Evolutionary conservation across 2,797 vertebrate species (phyloP).

Genomic region (Arnoldichthys spilopterus): DNA sequence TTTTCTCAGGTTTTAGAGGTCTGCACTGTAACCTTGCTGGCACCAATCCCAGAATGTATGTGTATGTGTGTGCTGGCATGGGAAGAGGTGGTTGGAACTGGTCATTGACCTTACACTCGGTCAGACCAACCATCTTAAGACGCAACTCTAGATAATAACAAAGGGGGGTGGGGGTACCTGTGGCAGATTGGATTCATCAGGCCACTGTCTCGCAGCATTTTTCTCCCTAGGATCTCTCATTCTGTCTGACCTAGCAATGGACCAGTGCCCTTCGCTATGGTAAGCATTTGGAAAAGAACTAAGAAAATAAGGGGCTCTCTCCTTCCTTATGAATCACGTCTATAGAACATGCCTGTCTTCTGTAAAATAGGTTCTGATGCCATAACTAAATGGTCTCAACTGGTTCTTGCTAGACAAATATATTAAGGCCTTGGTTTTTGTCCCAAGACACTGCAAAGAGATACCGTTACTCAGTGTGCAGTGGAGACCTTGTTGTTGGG

Average conservation of each 20-base stretch:
- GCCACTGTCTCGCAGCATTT: constrained; percentile 71
- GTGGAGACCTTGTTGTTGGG: too few relatives aligned
- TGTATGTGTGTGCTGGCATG: constrained; percentile 18
- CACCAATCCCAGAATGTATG: constrained; percentile 19
- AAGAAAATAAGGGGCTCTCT: neutral
- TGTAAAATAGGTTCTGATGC: constrained; percentile 7
- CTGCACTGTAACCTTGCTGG: constrained; percentile 49
- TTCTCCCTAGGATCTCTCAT: constrained; percentile 68
- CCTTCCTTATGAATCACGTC: too few relatives aligned
- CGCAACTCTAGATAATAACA: constrained; percentile 60
- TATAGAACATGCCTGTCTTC: neutral
- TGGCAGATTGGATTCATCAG: constrained; percentile 72
- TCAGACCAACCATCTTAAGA: constrained; percentile 60
- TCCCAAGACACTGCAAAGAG: too few relatives aligned
- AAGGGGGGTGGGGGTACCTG: constrained; percentile 55
- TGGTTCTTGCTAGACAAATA: too few relatives aligned
- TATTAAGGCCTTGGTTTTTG: too few relatives aligned
- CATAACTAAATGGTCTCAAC: too few relatives aligned
- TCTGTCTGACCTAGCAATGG: constrained; percentile 67
- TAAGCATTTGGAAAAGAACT: neutral
- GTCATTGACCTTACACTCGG: constrained; percentile 66
- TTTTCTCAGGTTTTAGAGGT: constrained; percentile 44
- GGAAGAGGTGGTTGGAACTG: constrained; percentile 45
- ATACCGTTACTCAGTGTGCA: too few relatives aligned
- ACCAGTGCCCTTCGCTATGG: constrained; percentile 61